A percentile compares a stretch with the other conserved stretches of the same genome.
Conservation (phyloP, 2,113 vertebrate species). For the Pseudopipra pipra region DNA sequence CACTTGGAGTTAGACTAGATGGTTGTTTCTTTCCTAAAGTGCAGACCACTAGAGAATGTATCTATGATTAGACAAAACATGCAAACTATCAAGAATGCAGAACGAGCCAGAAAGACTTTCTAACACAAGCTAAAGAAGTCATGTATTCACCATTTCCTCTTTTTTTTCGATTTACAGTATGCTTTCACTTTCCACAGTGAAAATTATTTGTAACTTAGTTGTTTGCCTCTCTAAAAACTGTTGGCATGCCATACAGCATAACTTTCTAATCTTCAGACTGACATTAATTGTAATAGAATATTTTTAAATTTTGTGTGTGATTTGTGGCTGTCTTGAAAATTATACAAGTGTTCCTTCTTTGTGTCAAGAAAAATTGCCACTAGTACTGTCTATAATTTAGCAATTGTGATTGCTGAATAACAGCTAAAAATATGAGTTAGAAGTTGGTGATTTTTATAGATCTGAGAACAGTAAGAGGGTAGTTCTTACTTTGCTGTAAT, state of each 20-base stretch:
- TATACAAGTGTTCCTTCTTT: background rate
- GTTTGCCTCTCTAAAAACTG: background rate
- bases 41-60: background rate
- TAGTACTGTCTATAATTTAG: background rate
- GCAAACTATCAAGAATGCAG: background rate
- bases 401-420: background rate
- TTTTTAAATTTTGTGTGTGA: background rate
- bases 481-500: background rate
- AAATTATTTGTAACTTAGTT: background rate
- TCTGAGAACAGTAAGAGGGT: background rate
- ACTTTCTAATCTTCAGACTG: background rate
- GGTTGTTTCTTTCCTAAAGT: background rate
- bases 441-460: background rate
- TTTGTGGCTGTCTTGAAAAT: background rate
- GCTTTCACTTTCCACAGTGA: background rate
- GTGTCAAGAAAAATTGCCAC: background rate
- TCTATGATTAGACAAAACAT: background rate
- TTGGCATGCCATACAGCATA: background rate
- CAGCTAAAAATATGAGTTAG: background rate
- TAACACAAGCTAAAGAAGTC: background rate
- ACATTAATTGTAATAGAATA: background rate
- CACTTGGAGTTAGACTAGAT: background rate
- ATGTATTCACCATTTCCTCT: background rate
- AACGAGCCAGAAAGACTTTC: background rate
- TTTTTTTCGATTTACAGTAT: background rate